Base-by-base conservation (phyloP, 2,113 vertebrate species). In the Desmodus rotundus region DNA sequence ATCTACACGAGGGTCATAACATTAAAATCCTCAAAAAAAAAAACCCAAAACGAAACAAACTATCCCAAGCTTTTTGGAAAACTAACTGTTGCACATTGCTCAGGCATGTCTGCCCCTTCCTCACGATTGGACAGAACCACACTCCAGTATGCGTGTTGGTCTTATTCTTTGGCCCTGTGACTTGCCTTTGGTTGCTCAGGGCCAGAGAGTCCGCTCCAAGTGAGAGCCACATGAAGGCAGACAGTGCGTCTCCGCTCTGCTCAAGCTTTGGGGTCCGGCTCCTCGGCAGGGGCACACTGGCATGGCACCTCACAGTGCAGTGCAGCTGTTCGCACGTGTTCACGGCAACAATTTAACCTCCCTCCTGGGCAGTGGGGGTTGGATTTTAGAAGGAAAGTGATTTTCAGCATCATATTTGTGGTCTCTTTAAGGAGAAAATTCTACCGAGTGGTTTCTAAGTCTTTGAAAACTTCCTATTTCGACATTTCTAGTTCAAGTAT, bases 31-130 rank as follows among this genome's bases (percentile, higher is more conserved):
- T 95, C 81, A 78, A 74, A 78, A 84, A 78, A 74, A 78, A 84
- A 93, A 93, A 67, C 76, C n/a, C n/a, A n/a, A n/a, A n/a, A n/a
- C n/a, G n/a, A 95, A 93, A 96, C 38, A 96, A 92, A 93, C 54
- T 43, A 93, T 24, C 47, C n/a, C 73, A 89, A 50, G n/a, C 14
- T 47, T 94, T 95, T 96, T 89, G 89, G 85, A 95, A 94, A 82
- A 89, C 84, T 91, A 54, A 88, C 82, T 86, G 61, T 88, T 87
- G 74, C 65, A 16, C 54, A 74, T 95, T 95, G 76, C 87, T 92
- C 61, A 24, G 72, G 61, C 33, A 52, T n/a, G 70, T 58, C 77
- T 80, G 33, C 52, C 54, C 22, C 50, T n/a, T 20, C 3, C 86
- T 5, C 7, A 4, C 41, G 81, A 76, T 17, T 47, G 47, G 70